Conservation (phyloP, 2,888 invertebrate species). For the Muschampia plurimacula region DNA sequence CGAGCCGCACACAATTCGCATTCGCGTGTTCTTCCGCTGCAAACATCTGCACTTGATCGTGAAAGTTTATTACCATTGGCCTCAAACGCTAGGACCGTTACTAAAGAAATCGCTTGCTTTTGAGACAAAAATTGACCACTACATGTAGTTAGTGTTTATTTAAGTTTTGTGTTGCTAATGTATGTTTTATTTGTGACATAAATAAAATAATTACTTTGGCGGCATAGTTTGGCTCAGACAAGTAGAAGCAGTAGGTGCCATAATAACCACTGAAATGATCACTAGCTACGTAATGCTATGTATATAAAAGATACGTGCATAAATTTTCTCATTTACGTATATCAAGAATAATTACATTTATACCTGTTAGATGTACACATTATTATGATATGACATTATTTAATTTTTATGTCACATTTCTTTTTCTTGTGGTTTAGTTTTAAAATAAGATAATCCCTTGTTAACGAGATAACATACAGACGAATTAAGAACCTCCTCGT, state of each 20-base stretch:
- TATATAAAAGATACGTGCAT: too few species aligned
- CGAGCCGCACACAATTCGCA: constrained; percentile 51
- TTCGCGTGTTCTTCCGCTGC: constrained; percentile 42
- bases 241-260: not conserved
- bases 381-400: too few species aligned
- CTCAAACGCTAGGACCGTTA: constrained; percentile 78
- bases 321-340: too few species aligned
- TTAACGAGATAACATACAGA: too few species aligned
- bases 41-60: constrained; percentile 76
- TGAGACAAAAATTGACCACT: constrained; percentile 21
- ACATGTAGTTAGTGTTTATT: constrained; percentile 20
- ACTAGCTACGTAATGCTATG: too few species aligned
- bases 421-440: too few species aligned
- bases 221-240: not conserved
- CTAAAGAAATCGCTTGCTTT: constrained; percentile 56
- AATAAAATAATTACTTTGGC: not conserved
- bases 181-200: not conserved
- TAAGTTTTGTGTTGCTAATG: not conserved
- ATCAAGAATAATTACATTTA: too few species aligned
- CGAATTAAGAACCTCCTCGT: too few species aligned
- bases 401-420: too few species aligned
- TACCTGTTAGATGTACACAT: too few species aligned
- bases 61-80: constrained; percentile 81
- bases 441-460: too few species aligned
- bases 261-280: not conserved